Percentiles rank a stretch among this genome's conserved stretches.
These are phyloP conservation scores for Mantis religiosa DNA, from an alignment of 2,888 invertebrate species.

Conservation along the genomic window DNA sequence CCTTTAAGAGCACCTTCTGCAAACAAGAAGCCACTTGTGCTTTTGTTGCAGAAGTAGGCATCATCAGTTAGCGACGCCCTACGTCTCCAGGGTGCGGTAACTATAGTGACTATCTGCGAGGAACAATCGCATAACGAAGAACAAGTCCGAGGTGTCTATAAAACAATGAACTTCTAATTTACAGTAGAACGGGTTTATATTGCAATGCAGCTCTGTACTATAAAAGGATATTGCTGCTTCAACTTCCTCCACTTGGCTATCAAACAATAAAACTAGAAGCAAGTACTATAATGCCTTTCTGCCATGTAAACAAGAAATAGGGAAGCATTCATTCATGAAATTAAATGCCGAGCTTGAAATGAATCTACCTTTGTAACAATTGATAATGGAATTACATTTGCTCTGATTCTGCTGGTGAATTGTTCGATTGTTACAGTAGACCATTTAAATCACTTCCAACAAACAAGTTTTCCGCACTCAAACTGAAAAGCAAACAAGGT, in stretches of 20 bases:
- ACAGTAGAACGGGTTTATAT: not conserved
- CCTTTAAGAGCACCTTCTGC: not conserved
- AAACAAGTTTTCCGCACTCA: too few species aligned
- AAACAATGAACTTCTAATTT: slow-evolving; percentile 10
- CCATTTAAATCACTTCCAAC: too few species aligned
- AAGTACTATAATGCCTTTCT: not conserved
- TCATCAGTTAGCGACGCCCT: not conserved
- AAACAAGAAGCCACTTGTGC: not conserved
- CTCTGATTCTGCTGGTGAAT: too few species aligned
- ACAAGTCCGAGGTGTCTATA: not conserved
- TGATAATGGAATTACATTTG: too few species aligned
- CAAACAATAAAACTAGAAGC: not conserved
- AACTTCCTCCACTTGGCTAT: not conserved
- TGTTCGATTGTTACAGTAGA: too few species aligned
- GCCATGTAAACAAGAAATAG: not conserved
- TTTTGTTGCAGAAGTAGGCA: not conserved
- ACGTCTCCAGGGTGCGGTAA: not conserved
- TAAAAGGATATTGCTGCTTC: slow-evolving; percentile 1
- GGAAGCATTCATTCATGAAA: not conserved
- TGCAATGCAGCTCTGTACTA: not conserved
- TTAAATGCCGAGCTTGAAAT: not conserved
- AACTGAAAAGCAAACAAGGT: too few species aligned
- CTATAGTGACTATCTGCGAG: not conserved
- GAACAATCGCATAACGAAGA: not conserved
- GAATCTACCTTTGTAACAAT: too few species aligned